Conservation (phyloP, 2,888 invertebrate genomes). For the Eupithecia dodoneata region DNA sequence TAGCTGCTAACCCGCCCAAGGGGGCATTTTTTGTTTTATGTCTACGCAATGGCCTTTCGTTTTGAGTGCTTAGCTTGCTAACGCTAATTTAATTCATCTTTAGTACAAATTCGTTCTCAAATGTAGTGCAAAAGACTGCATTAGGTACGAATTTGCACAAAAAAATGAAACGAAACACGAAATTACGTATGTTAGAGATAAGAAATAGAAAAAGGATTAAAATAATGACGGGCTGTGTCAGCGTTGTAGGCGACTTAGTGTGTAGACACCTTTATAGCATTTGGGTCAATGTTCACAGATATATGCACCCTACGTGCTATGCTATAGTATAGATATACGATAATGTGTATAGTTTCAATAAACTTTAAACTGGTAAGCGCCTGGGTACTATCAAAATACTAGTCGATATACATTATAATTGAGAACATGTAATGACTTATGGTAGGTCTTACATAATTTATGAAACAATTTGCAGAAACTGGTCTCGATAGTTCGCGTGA, state of each 20-base stretch:
- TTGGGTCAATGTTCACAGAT: constrained; percentile 37
- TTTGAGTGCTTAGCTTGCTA: too few species aligned
- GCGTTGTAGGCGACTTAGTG: too few species aligned
- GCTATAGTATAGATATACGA: neutral
- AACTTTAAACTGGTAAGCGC: neutral
- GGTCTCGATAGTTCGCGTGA: neutral
- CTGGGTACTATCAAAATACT: neutral
- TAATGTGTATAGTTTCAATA: neutral
- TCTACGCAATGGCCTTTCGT: too few species aligned
- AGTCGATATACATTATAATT: neutral
- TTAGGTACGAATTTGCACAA: too few species aligned
- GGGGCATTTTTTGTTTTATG: too few species aligned
- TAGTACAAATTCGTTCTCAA: too few species aligned
- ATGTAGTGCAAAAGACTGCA: too few species aligned
- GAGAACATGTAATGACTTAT: neutral
- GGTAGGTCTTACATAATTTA: neutral
- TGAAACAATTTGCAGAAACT: neutral
- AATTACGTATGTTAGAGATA: too few species aligned
- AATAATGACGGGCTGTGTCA: too few species aligned
- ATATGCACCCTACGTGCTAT: constrained; percentile 1
- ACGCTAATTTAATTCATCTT: too few species aligned
- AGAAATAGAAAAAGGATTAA: too few species aligned
- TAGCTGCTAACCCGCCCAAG: neutral
- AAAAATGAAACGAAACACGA: too few species aligned
- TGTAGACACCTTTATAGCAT: constrained; percentile 16